Conservation (phyloP, 1,140 invertebrate genomes). For the Odontomachus brunneus region DNA sequence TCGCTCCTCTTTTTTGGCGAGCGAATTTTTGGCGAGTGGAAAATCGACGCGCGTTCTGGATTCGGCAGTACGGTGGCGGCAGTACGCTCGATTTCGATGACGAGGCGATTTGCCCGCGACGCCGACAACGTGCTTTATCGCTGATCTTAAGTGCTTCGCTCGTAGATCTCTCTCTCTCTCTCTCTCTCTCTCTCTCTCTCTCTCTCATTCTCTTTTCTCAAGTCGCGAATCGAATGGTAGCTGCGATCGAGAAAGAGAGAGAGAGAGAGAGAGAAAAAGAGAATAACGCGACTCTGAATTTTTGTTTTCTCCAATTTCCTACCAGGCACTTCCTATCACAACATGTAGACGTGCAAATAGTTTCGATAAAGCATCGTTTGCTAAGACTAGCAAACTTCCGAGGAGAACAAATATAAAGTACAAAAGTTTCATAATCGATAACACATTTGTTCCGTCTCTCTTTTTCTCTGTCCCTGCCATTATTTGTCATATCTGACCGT, state of each 20-base stretch:
- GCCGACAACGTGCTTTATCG: constrained; percentile 52
- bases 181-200: too few relatives aligned
- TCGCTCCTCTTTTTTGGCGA: background rate
- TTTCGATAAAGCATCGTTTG: constrained; percentile 37
- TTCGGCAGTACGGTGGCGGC: background rate
- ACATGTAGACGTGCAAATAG: constrained; percentile 19
- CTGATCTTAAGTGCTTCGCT: constrained; percentile 29
- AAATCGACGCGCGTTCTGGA: constrained; percentile 1
- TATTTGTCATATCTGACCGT: background rate
- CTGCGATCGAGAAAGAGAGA: constrained; percentile 43
- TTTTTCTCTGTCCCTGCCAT: too few relatives aligned
- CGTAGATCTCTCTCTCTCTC: background rate
- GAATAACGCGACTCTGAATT: constrained; percentile 27
- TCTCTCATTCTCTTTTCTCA: background rate
- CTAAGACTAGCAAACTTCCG: background rate
- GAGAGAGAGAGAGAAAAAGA: too few relatives aligned
- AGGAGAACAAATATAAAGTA: background rate
- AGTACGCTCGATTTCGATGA: constrained; percentile 37
- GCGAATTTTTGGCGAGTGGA: background rate
- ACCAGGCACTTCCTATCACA: constrained; percentile 5
- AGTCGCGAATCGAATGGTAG: constrained; percentile 24
- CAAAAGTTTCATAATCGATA: background rate
- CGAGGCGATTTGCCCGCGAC: constrained; percentile 37
- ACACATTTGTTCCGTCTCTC: background rate
- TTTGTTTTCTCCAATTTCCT: constrained; percentile 39